Base-by-base conservation (phyloP, 2,797 vertebrate species). In the Lutjanus argentimaculatus region DNA sequence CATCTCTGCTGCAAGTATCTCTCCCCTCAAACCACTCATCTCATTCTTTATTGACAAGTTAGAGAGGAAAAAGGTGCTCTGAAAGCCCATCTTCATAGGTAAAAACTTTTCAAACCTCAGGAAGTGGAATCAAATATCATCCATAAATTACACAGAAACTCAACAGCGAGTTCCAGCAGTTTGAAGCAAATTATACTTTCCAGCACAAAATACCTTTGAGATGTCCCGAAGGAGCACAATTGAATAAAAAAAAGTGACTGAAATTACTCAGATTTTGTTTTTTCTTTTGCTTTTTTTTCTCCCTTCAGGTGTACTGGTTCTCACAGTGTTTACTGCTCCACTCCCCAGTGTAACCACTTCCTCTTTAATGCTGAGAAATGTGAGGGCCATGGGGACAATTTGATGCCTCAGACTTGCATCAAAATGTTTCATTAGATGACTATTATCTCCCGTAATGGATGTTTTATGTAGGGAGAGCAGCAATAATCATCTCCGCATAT, bases 181-280 rank as follows among this genome's bases (percentile, higher is more conserved):
- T 81, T 58, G 67, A 85, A 56, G 55, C 48, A 79, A 78, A 84
- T 75, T 58, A 53, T 8, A 75, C 40, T 69, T 77, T 62, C 2
- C 11, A 36, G 45, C 25, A 12, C 40, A 19, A 72, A 80, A 58
- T 14, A 36, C 45, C 45, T 53, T 65, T 42, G 30, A 36, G 30
- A 36, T 36, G 30, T 36, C 30, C 30, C 30, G 30, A 53, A 58
- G 58, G 75, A 77, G 17, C 10, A 22, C 17, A 14, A 12, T 8
- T 21, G 3, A 71, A 42, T 36, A 3, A 40, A 14, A 22, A 42
- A 65, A 83, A 53, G 14, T 21, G 53, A 56, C 45, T 61, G 19
- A 17, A 74, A 62, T 46, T 16, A 61, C 30, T 79, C 63, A 49
- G 57, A 42, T 56, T 64, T 79, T 48, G 30, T 75, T 67, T 77